Evolutionary conservation across 2,797 vertebrate genomes (phyloP).

Genomic region (Spea hammondii): DNA sequence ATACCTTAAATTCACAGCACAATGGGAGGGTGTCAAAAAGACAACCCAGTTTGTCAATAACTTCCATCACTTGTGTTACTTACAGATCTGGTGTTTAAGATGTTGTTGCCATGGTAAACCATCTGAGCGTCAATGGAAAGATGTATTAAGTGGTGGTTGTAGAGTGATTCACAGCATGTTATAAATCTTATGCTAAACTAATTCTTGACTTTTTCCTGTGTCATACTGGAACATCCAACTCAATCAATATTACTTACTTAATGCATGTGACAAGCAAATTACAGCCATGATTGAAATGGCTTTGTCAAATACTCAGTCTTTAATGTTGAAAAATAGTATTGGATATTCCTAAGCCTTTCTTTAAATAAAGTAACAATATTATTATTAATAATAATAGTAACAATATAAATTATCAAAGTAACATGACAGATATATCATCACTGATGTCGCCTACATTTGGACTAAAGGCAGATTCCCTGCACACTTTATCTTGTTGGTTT

Average conservation of each 20-base stretch:
- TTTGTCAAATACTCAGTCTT: neutral
- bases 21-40: slow-evolving; percentile 56
- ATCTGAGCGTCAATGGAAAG: slow-evolving; percentile 57
- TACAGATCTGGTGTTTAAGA: slow-evolving; percentile 59
- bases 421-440: no score
- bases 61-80: slow-evolving; percentile 65
- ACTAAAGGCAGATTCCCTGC: no score
- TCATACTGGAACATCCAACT: slow-evolving; percentile 54
- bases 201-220: slow-evolving; percentile 59
- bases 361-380: no score
- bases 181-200: slow-evolving; percentile 63
- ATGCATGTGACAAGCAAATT: slow-evolving; percentile 57
- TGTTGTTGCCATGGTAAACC: slow-evolving; percentile 63
- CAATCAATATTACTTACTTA: slow-evolving; percentile 58
- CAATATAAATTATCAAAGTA: no score
- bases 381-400: no score
- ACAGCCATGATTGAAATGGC: slow-evolving; percentile 38
- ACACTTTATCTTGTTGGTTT: no score
- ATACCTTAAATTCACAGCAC: slow-evolving; percentile 51
- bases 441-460: no score
- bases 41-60: slow-evolving; percentile 61
- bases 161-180: slow-evolving; percentile 58
- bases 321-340: no score
- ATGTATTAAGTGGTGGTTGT: slow-evolving; percentile 59
- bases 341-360: no score